Percentiles rank a stretch among this genome's conserved stretches.
These are phyloP conservation scores for Ditylenchus weischeri DNA, from an alignment of 2,888 invertebrate species.

Conservation along the genomic window DNA sequence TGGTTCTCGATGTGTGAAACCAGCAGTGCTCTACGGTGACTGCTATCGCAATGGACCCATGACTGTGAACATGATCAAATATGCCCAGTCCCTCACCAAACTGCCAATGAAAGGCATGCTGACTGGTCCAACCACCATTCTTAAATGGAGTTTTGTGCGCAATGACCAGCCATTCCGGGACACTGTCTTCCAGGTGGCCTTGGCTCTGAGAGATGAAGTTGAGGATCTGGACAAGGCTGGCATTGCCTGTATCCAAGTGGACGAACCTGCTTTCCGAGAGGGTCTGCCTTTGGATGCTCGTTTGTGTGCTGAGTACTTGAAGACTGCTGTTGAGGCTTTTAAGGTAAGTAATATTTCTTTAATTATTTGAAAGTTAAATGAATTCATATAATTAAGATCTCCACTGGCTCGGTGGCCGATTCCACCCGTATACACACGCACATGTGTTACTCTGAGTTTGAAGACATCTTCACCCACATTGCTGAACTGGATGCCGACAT, in stretches of 20 bases:
- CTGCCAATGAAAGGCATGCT: slow-evolving; percentile 34
- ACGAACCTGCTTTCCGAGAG: slow-evolving; percentile 35
- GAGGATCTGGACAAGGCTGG: slow-evolving; percentile 33
- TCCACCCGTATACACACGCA: slow-evolving; percentile 25
- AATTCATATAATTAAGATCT: slow-evolving; percentile 5
- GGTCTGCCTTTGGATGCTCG: slow-evolving; percentile 18
- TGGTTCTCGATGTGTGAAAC: slow-evolving; percentile 28
- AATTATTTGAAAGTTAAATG: background rate
- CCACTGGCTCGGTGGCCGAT: slow-evolving; percentile 21
- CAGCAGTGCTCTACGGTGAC: slow-evolving; percentile 25
- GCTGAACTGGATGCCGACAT: slow-evolving; percentile 28
- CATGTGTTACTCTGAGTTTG: slow-evolving; percentile 28
- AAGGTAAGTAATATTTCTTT: slow-evolving; percentile 6
- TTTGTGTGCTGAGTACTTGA: slow-evolving; percentile 19
- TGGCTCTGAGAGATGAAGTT: slow-evolving; percentile 34
- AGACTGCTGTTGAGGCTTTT: slow-evolving; percentile 20
- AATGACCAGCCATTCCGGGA: slow-evolving; percentile 17
- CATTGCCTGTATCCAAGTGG: slow-evolving; percentile 36
- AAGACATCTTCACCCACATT: slow-evolving; percentile 23
- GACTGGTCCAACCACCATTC: slow-evolving; percentile 39
- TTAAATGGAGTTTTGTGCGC: slow-evolving; percentile 27
- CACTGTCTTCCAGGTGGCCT: slow-evolving; percentile 23
- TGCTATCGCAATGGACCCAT: slow-evolving; percentile 18
- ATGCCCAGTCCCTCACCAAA: slow-evolving; percentile 29
- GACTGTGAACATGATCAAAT: slow-evolving; percentile 24